Base-by-base conservation (phyloP, 2,888 invertebrate genomes). In the Lottia scabra region DNA sequence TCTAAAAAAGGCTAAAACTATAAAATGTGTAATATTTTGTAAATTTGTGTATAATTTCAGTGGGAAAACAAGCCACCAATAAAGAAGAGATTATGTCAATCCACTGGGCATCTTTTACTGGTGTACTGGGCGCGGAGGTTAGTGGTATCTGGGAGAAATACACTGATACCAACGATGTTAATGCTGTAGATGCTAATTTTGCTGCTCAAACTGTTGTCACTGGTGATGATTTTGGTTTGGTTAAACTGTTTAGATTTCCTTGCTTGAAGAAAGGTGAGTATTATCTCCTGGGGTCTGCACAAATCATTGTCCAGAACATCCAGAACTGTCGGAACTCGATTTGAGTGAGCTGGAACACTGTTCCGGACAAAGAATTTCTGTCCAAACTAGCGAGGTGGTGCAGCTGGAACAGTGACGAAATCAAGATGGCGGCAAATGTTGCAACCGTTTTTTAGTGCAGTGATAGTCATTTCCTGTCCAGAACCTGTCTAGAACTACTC, bases 101-200 rank as follows among this genome's bases (percentile, higher is more conserved):
- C 19, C 85, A 84, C 73, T 90, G 90, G 90, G 72, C 77, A 1
- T 83, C 87, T 6, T 89, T 88, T 79, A 90, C 89, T 15, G 87
- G 89, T 23, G 89, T 90, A 2, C 78, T 89, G n/a, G 89, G 89
- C 16, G 81, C 84, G 13, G 89, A 89, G 74, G 89, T 89, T 27
- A 87, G 85, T 72, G 90, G 87, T 0, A 89, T 90, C 63, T 90
- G 90, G 90, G 88, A 87, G 76, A 90, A 90, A 70, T 90, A 89
- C 80, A 87, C 89, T 5, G 88, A 89, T 78, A 89, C 88, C 5
- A 90, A 89, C 74, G 89, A 90, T 78, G 81, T 90, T 65, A 89
- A 89, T 78, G 89, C 90, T 23, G 81, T 85, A 5, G 89, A 90
- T 79, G 87, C 87, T 19, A 79, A 86, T 78, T 87, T 82, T 74